A percentile compares a stretch with the other conserved stretches of the same genome.
Evolutionary conservation across 2,888 invertebrate species (phyloP).

Genomic region (Drosophila mulleri): DNA sequence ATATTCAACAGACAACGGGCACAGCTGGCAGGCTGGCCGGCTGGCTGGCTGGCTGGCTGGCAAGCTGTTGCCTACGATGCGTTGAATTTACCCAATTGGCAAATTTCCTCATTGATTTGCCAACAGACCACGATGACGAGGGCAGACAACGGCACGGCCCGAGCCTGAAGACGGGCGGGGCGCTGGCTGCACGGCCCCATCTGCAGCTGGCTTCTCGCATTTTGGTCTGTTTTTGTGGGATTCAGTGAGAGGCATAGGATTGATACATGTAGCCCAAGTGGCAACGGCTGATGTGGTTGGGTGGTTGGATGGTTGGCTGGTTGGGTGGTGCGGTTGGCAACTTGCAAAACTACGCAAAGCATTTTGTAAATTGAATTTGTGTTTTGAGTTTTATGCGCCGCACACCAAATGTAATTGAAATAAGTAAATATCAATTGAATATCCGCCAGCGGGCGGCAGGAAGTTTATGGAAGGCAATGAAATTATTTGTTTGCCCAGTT

Average conservation of each 20-base stretch:
- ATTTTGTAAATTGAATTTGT: slow-evolving; percentile 78
- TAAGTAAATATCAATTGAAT: slow-evolving; percentile 78
- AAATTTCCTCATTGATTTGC: slow-evolving; percentile 77
- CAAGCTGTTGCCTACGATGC: slow-evolving; percentile 52
- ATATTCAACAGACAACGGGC: slow-evolving; percentile 28
- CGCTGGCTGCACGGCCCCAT: slow-evolving; percentile 24
- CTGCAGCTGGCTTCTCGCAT: slow-evolving; percentile 32
- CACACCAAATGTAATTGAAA: slow-evolving; percentile 73
- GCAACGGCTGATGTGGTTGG: neutral
- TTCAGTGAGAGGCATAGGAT: slow-evolving; percentile 26
- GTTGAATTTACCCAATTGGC: slow-evolving; percentile 69
- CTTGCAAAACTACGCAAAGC: slow-evolving; percentile 72
- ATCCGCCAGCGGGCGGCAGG: slow-evolving; percentile 67
- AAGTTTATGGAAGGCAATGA: slow-evolving; percentile 71
- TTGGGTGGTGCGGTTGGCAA: neutral
- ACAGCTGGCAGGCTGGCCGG: slow-evolving; percentile 27
- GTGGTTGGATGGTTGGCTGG: neutral
- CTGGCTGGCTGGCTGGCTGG: slow-evolving; percentile 22
- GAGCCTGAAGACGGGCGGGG: neutral
- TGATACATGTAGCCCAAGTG: slow-evolving; percentile 34
- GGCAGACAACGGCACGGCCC: neutral
- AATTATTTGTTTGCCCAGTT: slow-evolving; percentile 56
- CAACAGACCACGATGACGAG: slow-evolving; percentile 53
- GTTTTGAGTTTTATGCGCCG: slow-evolving; percentile 47
- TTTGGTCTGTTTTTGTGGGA: slow-evolving; percentile 8